These are phyloP conservation scores for Bombyx mandarina DNA, from an alignment of 1,140 invertebrate species.

Conservation along the genomic window DNA sequence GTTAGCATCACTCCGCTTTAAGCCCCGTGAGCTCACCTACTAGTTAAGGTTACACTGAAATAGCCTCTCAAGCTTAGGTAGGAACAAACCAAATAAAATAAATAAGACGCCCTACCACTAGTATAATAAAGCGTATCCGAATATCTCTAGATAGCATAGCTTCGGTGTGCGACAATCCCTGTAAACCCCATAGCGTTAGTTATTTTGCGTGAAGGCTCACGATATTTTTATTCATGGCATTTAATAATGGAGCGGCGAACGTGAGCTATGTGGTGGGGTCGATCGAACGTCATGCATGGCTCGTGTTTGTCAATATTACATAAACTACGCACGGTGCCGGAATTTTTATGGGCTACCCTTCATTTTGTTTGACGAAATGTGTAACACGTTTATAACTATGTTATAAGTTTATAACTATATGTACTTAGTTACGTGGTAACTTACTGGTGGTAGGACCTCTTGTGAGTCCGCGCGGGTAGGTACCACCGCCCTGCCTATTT, in stretches of 20 bases:
- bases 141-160: constrained; percentile 6
- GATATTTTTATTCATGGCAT: constrained; percentile 50
- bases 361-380: not conserved
- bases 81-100: too few species aligned
- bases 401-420: too few species aligned
- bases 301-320: constrained; percentile 2
- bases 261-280: constrained; percentile 12
- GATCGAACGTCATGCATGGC: constrained; percentile 4
- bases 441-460: too few species aligned
- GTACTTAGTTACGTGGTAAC: too few species aligned
- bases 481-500: too few species aligned
- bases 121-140: constrained; percentile 2
- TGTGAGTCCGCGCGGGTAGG: too few species aligned
- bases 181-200: constrained; percentile 27
- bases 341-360: not conserved
- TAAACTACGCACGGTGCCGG: not conserved
- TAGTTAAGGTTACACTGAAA: too few species aligned
- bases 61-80: too few species aligned
- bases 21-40: too few species aligned
- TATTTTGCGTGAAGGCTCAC: constrained; percentile 43
- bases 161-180: constrained; percentile 13
- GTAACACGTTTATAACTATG: too few species aligned
- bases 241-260: constrained; percentile 39
- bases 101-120: too few species aligned
- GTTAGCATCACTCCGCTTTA: too few species aligned